Percentiles rank a stretch among this genome's conserved stretches.
Conservation (phyloP, 2,797 vertebrate species). For the Paratrypauchen microcephalus region DNA sequence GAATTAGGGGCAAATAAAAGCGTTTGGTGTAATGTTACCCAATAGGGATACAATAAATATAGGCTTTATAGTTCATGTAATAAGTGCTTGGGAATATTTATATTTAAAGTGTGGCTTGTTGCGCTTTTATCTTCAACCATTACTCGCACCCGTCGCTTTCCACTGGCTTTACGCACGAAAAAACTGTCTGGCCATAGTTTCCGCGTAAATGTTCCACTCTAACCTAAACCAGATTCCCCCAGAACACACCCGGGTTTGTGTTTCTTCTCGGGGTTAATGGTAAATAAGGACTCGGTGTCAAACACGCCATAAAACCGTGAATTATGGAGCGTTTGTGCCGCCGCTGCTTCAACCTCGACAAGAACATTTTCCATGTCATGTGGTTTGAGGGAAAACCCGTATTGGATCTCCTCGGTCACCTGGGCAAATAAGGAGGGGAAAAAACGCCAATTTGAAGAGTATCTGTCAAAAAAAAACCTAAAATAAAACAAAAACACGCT, state of each 20-base stretch:
- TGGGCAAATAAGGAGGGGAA: slow-evolving; percentile 55
- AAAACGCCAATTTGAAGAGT: slow-evolving; percentile 10
- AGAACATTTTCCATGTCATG: slow-evolving; percentile 61
- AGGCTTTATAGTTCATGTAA: neutral
- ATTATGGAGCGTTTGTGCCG: neutral
- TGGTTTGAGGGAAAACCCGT: slow-evolving; percentile 79
- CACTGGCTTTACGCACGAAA: slow-evolving; percentile 6
- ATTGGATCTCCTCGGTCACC: slow-evolving; percentile 79
- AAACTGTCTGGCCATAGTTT: neutral
- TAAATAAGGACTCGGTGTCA: neutral
- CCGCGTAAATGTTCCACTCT: neutral
- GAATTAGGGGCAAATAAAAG: neutral
- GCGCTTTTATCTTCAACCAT: neutral
- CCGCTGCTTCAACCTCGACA: neutral
- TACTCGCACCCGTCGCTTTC: neutral
- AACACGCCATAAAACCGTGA: slow-evolving; percentile 9
- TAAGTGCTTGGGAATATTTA: neutral
- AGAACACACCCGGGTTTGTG: neutral
- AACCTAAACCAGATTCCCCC: neutral
- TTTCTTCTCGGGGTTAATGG: no score
- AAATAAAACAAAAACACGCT: rapidly evolving
- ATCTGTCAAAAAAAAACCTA: neutral
- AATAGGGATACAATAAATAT: neutral
- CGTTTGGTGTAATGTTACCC: neutral
- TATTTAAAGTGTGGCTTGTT: neutral